A percentile compares a stretch with the other conserved stretches of the same genome.
These are phyloP conservation scores for Trileptium ribeirensis DNA, from an alignment of 2,888 invertebrate species.

Conservation along the genomic window DNA sequence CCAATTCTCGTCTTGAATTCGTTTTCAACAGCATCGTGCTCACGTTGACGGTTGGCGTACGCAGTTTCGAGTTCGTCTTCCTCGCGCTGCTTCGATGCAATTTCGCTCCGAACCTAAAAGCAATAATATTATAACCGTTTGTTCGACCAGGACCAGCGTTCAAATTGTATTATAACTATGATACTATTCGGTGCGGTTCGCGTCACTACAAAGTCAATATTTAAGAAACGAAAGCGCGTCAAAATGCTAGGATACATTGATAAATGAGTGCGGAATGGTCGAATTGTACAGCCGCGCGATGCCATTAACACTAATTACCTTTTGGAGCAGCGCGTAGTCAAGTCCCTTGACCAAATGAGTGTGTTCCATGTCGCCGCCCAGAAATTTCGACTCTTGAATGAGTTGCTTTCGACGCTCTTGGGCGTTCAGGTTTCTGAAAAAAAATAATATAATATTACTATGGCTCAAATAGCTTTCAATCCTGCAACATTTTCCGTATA, in stretches of 20 bases:
- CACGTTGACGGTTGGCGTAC: conserved; percentile 52
- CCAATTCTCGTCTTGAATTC: conserved; percentile 71
- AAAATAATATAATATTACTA: too few species aligned
- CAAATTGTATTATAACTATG: too few species aligned
- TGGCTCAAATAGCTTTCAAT: too few species aligned
- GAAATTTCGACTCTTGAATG: conserved; percentile 96
- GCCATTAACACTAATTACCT: conserved; percentile 60
- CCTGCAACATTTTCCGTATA: too few species aligned
- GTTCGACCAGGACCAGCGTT: too few species aligned
- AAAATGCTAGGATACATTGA: too few species aligned
- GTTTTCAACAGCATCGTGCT: conserved; percentile 64
- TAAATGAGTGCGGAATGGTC: too few species aligned
- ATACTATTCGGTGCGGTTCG: too few species aligned
- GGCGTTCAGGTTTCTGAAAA: conserved; percentile 63
- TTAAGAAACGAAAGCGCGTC: too few species aligned
- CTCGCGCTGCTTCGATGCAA: conserved; percentile 58
- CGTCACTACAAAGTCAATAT: too few species aligned
- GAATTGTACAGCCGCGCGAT: too few species aligned
- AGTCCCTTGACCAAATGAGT: conserved; percentile 98
- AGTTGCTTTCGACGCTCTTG: conserved; percentile 87
- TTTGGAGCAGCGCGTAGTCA: conserved; percentile 82
- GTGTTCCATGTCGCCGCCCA: conserved; percentile 99
- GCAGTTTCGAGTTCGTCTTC: conserved; percentile 51
- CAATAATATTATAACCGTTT: too few species aligned
- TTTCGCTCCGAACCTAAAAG: conserved; percentile 68